A percentile compares a stretch with the other conserved stretches of the same genome.
phyloP scores from a whole-genome alignment of 2,113 vertebrate genomes.

The Vimba vimba region DNA sequence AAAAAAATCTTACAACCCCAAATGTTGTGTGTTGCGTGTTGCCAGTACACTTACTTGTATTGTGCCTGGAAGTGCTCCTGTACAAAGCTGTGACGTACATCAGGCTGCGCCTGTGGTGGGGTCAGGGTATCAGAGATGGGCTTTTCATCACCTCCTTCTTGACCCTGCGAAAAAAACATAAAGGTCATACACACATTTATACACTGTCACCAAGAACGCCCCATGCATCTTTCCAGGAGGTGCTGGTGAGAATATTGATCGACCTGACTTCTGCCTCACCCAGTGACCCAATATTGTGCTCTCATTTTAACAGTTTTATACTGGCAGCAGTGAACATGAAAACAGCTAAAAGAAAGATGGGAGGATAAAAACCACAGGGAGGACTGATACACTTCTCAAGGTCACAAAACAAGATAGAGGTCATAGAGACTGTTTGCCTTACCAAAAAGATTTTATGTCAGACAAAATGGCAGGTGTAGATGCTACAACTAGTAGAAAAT shows the following conservation, averaged over 20 bases:
- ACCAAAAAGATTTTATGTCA: constrained; percentile 23
- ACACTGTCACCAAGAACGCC: neutral
- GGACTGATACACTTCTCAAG: constrained; percentile 54
- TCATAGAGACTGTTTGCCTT: constrained; percentile 15
- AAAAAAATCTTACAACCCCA: neutral
- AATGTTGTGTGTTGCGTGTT: neutral
- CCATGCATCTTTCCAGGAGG: constrained; percentile 7
- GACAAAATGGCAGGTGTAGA: constrained; percentile 15
- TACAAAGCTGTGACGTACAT: constrained; percentile 75
- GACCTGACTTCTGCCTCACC: constrained; percentile 38
- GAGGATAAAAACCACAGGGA: constrained; percentile 29
- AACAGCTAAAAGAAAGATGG: constrained; percentile 54
- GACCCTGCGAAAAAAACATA: constrained; percentile 64
- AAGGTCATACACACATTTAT: neutral
- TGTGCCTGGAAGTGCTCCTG: constrained; percentile 81
- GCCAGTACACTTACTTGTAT: constrained; percentile 76
- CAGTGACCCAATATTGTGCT: neutral
- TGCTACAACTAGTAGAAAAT: neutral
- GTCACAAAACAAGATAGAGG: constrained; percentile 54
- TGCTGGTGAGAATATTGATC: neutral
- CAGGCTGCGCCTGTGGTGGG: constrained; percentile 57
- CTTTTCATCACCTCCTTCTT: constrained; percentile 62
- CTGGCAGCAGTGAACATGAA: constrained; percentile 53
- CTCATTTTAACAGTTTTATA: constrained; percentile 15
- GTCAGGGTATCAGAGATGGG: constrained; percentile 53